These are phyloP conservation scores for Emydoidea blandingii DNA, from an alignment of 2,797 vertebrate species.

Conservation along the genomic window DNA sequence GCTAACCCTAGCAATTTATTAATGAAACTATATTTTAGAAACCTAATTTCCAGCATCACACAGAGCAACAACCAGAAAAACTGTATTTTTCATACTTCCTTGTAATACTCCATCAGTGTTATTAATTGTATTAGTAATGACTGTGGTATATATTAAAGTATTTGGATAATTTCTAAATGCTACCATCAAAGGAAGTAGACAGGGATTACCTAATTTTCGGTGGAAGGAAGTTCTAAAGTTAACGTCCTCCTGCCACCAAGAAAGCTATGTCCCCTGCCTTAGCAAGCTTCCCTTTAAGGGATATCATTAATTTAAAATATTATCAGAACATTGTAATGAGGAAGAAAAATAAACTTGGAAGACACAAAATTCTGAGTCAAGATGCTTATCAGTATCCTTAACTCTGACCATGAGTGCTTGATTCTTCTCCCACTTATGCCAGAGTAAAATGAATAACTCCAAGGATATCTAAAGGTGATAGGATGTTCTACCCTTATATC, in stretches of 20 bases:
- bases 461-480: neutral
- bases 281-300: slow-evolving; percentile 18
- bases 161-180: slow-evolving; percentile 13
- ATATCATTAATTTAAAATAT: neutral
- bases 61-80: slow-evolving; percentile 43
- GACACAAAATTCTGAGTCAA: neutral
- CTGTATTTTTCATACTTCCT: slow-evolving; percentile 50
- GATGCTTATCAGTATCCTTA: neutral
- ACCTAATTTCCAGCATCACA: neutral
- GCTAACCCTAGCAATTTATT: slow-evolving; percentile 34
- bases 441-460: neutral
- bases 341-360: neutral
- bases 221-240: slow-evolving; percentile 37
- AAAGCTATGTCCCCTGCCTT: slow-evolving; percentile 3
- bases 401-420: neutral
- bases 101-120: slow-evolving; percentile 58
- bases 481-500: neutral
- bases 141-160: slow-evolving; percentile 25
- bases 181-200: slow-evolving; percentile 37
- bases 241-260: slow-evolving; percentile 37
- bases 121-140: slow-evolving; percentile 43
- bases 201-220: slow-evolving; percentile 14
- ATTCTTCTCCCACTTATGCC: neutral
- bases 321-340: neutral
- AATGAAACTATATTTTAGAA: slow-evolving; percentile 48